phyloP scores from a whole-genome alignment of 2,113 vertebrate species.

The Nyctibius bracteatus region DNA sequence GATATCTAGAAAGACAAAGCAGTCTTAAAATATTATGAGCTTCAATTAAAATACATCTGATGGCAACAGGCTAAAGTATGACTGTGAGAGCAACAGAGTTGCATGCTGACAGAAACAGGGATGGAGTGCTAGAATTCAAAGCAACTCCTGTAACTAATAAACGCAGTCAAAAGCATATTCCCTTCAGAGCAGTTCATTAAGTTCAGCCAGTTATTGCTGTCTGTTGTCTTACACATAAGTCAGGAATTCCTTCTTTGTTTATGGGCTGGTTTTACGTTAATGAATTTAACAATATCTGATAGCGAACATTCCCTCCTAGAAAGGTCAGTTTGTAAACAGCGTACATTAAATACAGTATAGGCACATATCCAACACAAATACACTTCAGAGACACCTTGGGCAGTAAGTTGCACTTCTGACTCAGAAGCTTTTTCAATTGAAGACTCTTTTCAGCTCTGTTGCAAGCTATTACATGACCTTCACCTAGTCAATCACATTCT shows the following conservation, averaged over 20 bases:
- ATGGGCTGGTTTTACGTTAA: not conserved
- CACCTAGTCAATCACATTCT: not conserved
- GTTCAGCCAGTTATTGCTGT: not conserved
- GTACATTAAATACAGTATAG: not conserved
- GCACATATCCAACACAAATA: not conserved
- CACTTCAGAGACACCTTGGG: not conserved
- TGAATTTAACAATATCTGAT: not conserved
- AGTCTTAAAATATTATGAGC: conserved; percentile 41
- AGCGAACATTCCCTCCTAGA: not conserved
- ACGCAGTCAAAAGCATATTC: not conserved
- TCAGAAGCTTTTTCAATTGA: not conserved
- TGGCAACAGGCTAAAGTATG: not conserved
- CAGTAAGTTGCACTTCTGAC: not conserved
- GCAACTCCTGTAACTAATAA: not conserved
- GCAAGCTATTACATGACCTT: not conserved
- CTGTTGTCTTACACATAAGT: not conserved
- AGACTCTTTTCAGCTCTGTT: not conserved
- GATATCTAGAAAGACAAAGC: conserved; percentile 27
- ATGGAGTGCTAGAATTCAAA: not conserved
- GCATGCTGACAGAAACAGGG: not conserved
- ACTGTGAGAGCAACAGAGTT: not conserved
- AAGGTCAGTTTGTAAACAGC: not conserved
- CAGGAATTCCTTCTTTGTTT: not conserved
- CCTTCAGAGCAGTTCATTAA: not conserved
- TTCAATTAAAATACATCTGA: conserved; percentile 42